Base-by-base conservation (phyloP, 1,140 invertebrate genomes). In the Penaeus chinensis region DNA sequence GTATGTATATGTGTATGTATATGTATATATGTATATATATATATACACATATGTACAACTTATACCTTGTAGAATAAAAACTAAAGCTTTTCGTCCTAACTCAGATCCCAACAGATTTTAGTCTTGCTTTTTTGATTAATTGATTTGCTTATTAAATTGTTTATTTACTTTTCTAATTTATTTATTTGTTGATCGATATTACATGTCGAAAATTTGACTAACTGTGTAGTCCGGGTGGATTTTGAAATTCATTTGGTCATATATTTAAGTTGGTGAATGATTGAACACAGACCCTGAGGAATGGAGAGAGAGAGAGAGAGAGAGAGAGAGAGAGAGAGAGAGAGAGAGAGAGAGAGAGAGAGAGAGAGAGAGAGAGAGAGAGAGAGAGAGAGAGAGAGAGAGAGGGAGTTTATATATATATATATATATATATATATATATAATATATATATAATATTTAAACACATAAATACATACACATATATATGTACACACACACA, bases 291-390 rank as follows among this genome's bases (percentile, higher is more conserved):
- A n/a, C 5, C 1, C 7, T 24, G 66, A 69, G 66, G 32, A 27
- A 69, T n/a, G 32, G 66, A 69, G 66, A 69, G 66, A 69, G 65
- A 69, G 65, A 69, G 65, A 13, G 65, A 69, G 65, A 69, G 65
- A 69, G 65, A 69, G 66, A 69, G 66, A 69, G 66, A 69, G 66
- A 69, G 66, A 69, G 66, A 69, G 66, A 69, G 66, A 69, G 66
- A 69, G 66, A 69, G 66, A 69, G 66, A 69, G 66, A 69, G 66
- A 69, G 66, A 69, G 63, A 66, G 11, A 13, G 11, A 24, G 24
- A n/a, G 71, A 20, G 32, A 47, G 32, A 24, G 42, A 47, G 16
- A 20, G 42, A 19, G 32, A 32, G 32, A 32, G 66, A 69, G 66
- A 69, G 66, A 69, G 63, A 66, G 11, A 13, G 11, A 24, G 24